Base-by-base conservation (phyloP, 1,140 invertebrate genomes). In the Bombus waltoni region DNA sequence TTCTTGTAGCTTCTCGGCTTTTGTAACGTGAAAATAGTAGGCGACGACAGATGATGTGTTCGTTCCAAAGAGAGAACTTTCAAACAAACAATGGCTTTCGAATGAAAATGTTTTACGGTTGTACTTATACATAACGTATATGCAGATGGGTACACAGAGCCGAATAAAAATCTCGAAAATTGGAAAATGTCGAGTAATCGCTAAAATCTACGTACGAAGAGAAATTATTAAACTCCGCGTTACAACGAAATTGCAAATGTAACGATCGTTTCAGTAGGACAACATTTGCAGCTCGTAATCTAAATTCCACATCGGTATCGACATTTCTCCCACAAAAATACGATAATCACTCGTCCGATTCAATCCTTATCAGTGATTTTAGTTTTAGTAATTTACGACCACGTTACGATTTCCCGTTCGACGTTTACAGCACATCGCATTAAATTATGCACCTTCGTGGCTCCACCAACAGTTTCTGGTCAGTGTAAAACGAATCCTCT, bases 371-470 rank as follows among this genome's bases (percentile, higher is more conserved):
- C 25, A 18, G 35, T 59, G 65, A 53, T 38, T 28, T 38, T 22
- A n/a, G 25, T 3, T 38, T 28, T 13, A 32, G 38, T 65, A 38
- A 82, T 59, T 47, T 25, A 62, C 42, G 59, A 28, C 32, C 47
- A 13, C 47, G 38, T 72, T 35, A 35, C 47, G 47, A 42, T 38
- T 68, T 32, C 66, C 8, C 1, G 40, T 25, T 28, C 57, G n/a
- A 62, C 71, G 22, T 59, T 74, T n/a, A 42, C 57, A 28, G 10
- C 74, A 13, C n/a, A 38, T 13, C 68, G 6, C 70, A 25, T 18
- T 70, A 68, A 83, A 68, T 83, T 83, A 83, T 83, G 28, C 62
- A 68, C 11, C 81, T 66, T 66, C 62, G 1, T 66, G 57, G 28
- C 66, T 68, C 8, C 42, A n/a, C 73, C 28, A 53, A 53, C 38